phyloP scores from a whole-genome alignment of 2,113 vertebrate genomes.

The Dryoscopus gambensis region DNA sequence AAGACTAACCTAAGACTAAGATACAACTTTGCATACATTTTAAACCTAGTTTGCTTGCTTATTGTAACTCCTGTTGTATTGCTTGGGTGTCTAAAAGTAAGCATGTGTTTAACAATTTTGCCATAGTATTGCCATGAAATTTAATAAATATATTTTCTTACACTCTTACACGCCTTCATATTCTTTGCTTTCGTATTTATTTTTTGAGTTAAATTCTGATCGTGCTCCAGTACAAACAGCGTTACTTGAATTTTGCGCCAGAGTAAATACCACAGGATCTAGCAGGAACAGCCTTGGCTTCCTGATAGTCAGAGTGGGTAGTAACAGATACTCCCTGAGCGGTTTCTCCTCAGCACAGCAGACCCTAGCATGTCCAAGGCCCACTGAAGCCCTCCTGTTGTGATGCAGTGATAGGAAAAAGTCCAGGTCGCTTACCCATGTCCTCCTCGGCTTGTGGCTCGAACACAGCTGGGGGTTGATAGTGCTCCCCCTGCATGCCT shows the following conservation, averaged over 20 bases:
- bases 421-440: background rate
- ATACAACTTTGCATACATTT: slow-evolving; percentile 45
- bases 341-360: background rate
- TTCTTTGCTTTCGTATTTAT: slow-evolving; percentile 19
- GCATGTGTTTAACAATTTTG: slow-evolving; percentile 78
- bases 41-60: slow-evolving; percentile 70
- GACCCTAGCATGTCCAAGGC: rapidly evolving
- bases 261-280: background rate
- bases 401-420: background rate
- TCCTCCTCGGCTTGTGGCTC: background rate
- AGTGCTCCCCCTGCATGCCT: background rate
- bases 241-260: background rate
- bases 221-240: background rate
- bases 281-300: background rate
- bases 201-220: slow-evolving; percentile 18
- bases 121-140: slow-evolving; percentile 73
- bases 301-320: background rate
- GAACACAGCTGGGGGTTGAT: background rate
- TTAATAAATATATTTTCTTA: slow-evolving; percentile 86
- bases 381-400: background rate
- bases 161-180: slow-evolving; percentile 21
- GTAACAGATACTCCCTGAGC: background rate
- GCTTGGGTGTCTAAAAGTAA: slow-evolving; percentile 71
- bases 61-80: slow-evolving; percentile 66
- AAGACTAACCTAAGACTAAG: slow-evolving; percentile 62